Conservation (phyloP, 2,888 invertebrate genomes). For the Hypomecis punctinalis region DNA sequence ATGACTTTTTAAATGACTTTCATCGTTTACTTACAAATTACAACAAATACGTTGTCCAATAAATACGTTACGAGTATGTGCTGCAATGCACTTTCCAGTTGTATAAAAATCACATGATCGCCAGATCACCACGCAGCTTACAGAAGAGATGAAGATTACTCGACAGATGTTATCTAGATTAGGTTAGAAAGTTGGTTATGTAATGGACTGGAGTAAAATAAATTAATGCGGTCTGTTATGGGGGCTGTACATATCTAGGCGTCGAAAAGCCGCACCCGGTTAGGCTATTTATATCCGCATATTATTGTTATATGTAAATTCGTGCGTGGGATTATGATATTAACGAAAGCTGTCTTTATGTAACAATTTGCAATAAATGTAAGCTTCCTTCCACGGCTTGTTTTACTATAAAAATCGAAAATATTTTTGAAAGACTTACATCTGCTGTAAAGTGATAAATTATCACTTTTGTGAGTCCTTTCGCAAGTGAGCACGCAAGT, state of each 20-base stretch:
- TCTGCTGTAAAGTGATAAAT: too few relatives aligned
- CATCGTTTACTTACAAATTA: too few relatives aligned
- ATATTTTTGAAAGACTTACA: too few relatives aligned
- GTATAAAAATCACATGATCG: conserved; percentile 41
- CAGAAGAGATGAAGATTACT: conserved; percentile 26
- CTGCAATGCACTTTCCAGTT: too few relatives aligned
- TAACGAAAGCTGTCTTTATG: conserved; percentile 24
- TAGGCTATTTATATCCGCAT: conserved; percentile 5
- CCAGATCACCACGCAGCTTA: conserved; percentile 13
- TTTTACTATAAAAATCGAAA: too few relatives aligned
- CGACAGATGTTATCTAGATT: conserved; percentile 39
- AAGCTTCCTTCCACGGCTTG: too few relatives aligned
- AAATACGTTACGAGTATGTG: too few relatives aligned
- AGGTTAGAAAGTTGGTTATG: conserved; percentile 50
- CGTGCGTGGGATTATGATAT: conserved; percentile 25
- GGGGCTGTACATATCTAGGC: conserved; percentile 14
- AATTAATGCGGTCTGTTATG: conserved; percentile 7
- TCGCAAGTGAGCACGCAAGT: too few relatives aligned
- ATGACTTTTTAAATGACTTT: too few relatives aligned
- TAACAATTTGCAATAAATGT: not conserved
- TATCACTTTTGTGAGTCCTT: too few relatives aligned
- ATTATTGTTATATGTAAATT: conserved; percentile 32
- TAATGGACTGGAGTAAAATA: conserved; percentile 27
- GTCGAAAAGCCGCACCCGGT: conserved; percentile 3
- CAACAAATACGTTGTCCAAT: too few relatives aligned